Percentiles rank a stretch among this genome's conserved stretches.
Evolutionary conservation across 2,113 vertebrate genomes (phyloP).

Genomic region (Sander lucioperca): DNA sequence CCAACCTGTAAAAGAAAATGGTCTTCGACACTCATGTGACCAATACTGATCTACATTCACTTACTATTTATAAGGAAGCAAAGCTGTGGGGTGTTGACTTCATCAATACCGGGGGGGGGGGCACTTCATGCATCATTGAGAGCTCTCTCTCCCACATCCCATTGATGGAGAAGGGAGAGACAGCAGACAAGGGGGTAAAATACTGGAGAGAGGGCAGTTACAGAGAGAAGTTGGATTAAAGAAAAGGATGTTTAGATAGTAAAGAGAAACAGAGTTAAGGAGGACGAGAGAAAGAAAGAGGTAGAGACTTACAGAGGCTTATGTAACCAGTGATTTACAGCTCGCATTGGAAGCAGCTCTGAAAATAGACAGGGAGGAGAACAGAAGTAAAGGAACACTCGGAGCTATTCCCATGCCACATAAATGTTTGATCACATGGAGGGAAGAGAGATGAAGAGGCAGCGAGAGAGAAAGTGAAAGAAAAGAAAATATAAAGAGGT

Average conservation of each 20-base stretch:
- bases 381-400: conserved; percentile 82
- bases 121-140: conserved; percentile 72
- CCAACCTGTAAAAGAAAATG: conserved; percentile 44
- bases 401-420: conserved; percentile 79
- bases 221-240: conserved; percentile 42
- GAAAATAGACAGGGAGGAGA: conserved; percentile 85
- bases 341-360: conserved; percentile 77
- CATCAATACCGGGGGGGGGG: conserved; percentile 48
- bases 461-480: conserved; percentile 52
- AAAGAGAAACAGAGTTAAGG: conserved; percentile 36
- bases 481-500: conserved; percentile 53
- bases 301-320: conserved; percentile 73
- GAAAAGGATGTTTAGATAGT: conserved; percentile 57
- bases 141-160: conserved; percentile 35
- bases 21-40: conserved; percentile 19
- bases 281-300: conserved; percentile 50
- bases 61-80: conserved; percentile 68
- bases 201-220: conserved; percentile 29
- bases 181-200: conserved; percentile 21
- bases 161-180: conserved; percentile 19
- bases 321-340: conserved; percentile 83
- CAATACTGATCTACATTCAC: conserved; percentile 44
- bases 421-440: conserved; percentile 84
- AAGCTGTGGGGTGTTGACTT: conserved; percentile 61
- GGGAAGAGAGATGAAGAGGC: conserved; percentile 69